Base-by-base conservation (phyloP, 1,140 invertebrate species). In the Zelostemma sp. region DNA sequence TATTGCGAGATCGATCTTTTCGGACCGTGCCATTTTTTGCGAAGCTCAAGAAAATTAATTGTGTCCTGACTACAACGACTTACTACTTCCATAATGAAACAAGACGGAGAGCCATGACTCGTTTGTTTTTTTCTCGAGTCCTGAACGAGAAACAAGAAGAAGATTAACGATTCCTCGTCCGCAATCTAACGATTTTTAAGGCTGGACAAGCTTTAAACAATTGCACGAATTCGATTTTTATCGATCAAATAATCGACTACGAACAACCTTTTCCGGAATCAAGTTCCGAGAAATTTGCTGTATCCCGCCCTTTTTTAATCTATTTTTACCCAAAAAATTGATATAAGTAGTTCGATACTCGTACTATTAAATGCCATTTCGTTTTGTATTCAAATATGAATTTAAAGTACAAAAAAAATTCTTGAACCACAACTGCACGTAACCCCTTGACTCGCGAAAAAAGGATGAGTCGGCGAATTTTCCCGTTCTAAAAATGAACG, bases 131-230 rank as follows among this genome's bases (percentile, higher is more conserved):
- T 17, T 2, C 4, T 9, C 5, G 9, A 18, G 16, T n/a, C n/a
- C n/a, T 4, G 18, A 16, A 19, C 6, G 12, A 56, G 31, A 38
- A 47, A 14, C 2, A 12, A 14, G 33, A 48, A 25, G 14, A 57
- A 58, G 55, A 58, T 58, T 49, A 49, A 58, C 55, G 45, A 58
- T 58, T 40, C 6, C 21, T 17, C 31, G 48, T 18, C 31, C 21
- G 45, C 28, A 48, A 40, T 58, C 48, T 47, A 58, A 38, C 45
- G 33, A 58, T 58, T 15, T 15, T 41, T 1, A 41, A 14, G n/a
- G n/a, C n/a, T n/a, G n/a, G n/a, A n/a, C n/a, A n/a, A n/a, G n/a
- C n/a, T n/a, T n/a, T n/a, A n/a, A n/a, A n/a, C n/a, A n/a, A n/a
- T n/a, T n/a, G n/a, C n/a, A n/a, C n/a, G n/a, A n/a, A n/a, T n/a